Evolutionary conservation across 2,797 vertebrate genomes (phyloP), one percentile per base, ranked within the genome.

Genomic region (Molothrus aeneus): DNA sequence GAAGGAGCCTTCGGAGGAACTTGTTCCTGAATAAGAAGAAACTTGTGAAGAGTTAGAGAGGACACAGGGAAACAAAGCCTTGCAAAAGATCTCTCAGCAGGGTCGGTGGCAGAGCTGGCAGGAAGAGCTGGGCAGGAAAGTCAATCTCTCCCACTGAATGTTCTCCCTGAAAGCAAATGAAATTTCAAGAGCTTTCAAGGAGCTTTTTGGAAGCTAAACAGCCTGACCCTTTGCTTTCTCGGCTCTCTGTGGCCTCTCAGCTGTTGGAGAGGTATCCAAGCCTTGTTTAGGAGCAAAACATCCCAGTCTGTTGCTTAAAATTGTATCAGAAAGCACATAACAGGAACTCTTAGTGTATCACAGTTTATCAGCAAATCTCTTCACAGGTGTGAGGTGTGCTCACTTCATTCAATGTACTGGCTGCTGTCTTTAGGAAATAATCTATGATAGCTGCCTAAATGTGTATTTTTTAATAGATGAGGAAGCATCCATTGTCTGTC

Each of bases 81-180:
- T 28, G 20, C 10, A 2, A 47, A 86, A 93, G 71, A 60, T 77
- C 42, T 88, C 60, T 11, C 74, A 82, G 92, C 45, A 85, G 65
- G 64, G 53, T 64, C 0, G 0, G 13, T 68, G 71, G 42, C 68
- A 65, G 68, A 77, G 40, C 51, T 90, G 43, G 43, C 81, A 87
- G 24, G 73, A 79, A 1, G 16, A 90, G 70, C 48, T 61, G 81
- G 75, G 77, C 87, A 65, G 68, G 61, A 64, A 88, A 91, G 72
- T 75, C 82, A 86, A 4, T 78, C 32, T 80, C 25, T 66, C 26
- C 66, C 18, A 28, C 19, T 0, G 3, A 64, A 86, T 4, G 10
- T 40, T 94, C 43, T 94, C 34, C 77, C 86, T 80, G 77, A 88
- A 84, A 66, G 51, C 32, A 90, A 88, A 86, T 61, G n/a, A 83